phyloP scores from a whole-genome alignment of 2,113 vertebrate species.

The Scophthalmus maximus region DNA sequence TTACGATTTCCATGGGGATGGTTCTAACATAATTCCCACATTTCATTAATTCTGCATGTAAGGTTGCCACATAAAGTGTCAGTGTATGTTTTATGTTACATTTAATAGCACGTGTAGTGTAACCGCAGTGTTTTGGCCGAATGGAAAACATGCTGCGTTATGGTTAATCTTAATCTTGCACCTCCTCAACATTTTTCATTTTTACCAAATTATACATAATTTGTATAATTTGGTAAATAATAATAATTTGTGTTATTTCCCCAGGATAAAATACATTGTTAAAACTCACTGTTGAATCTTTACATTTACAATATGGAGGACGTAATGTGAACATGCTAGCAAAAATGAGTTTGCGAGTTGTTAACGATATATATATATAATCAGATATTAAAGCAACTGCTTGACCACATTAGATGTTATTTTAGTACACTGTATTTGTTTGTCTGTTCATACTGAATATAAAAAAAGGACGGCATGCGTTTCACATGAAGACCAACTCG shows the following conservation, averaged over 20 bases:
- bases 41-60: not conserved
- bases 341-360: not conserved
- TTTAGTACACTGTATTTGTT: too few species aligned
- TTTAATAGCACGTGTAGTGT: not conserved
- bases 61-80: not conserved
- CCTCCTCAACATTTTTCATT: not conserved
- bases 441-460: too few species aligned
- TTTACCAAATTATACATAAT: not conserved
- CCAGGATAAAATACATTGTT: not conserved
- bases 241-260: not conserved
- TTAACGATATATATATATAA: not conserved
- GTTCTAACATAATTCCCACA: not conserved
- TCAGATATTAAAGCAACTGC: too few species aligned
- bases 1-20: not conserved
- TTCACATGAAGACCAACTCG: not conserved
- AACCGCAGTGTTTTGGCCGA: not conserved
- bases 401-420: too few species aligned
- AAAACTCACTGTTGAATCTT: conserved; percentile 8
- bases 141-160: not conserved
- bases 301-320: not conserved
- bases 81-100: not conserved
- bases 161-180: not conserved
- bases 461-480: too few species aligned
- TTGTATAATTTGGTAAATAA: too few species aligned
- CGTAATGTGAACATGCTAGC: not conserved